Base-by-base conservation (phyloP, 2,113 vertebrate genomes). In the Serranochromis macrocephalus region DNA sequence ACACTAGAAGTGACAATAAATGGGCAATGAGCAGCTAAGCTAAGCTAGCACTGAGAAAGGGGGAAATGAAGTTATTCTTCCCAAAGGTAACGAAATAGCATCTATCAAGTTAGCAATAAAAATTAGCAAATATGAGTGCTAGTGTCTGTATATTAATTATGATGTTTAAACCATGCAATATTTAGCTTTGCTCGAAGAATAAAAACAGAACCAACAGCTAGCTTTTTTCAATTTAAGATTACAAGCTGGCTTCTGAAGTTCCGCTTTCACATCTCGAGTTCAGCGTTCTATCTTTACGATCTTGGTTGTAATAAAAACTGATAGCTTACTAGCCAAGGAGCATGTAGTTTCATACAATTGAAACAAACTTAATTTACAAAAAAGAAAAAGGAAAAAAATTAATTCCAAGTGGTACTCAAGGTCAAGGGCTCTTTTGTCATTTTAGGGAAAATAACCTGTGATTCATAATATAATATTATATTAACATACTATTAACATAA, bases 81-180 rank as follows among this genome's bases (percentile, higher is more conserved):
- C 13, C 0, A 45, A 47, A 47, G 24, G 1, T 75, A 47, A 75
- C 24, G 0, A 24, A 75, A 2, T 66, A 21, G 33, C 33, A 13
- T 66, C 10, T 4, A 38, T 3, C 4, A 1, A 38, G 71, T 29
- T 75, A 75, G 24, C 42, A 1, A 11, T 29, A 49, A 17, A 49
- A 47, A 4, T 47, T 0, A 11, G 21, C 8, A 45, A 73, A 73
- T 45, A 24, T 47, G 24, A 29, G 16, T 29, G 71, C 42, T 16
- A 47, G 4, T 73, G 71, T 47, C 26, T 47, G 40, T 29, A 47
- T 29, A 3, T 29, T 7, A 31, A 49, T 17, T 73, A 17, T 73
- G 5, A 19, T 29, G 3, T 42, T 75, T 4, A 47, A 49, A 29
- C 24, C 6, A 49, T 75, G 16, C 5, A 47, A 19, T 75, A 5